phyloP scores from a whole-genome alignment of 1,140 invertebrate genomes.

The Drosophila ananassae region DNA sequence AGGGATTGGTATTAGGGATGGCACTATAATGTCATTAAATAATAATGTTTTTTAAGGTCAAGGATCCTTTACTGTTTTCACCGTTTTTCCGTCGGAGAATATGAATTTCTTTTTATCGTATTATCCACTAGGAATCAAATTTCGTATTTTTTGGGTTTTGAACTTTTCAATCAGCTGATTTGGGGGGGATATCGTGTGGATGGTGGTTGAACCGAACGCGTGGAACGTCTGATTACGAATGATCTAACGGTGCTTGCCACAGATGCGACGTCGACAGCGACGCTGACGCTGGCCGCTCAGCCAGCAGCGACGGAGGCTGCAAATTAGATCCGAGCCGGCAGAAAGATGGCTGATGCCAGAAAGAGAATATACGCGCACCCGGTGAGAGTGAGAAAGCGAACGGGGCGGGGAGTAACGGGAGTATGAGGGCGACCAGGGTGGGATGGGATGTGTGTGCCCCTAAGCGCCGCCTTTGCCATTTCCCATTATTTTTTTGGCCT shows the following conservation, averaged over 20 bases:
- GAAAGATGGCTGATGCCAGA: conserved; percentile 45
- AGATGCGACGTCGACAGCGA: conserved; percentile 58
- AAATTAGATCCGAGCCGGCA: conserved; percentile 58
- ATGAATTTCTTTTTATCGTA: neutral
- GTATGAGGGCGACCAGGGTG: conserved; percentile 1
- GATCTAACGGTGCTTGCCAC: conserved; percentile 65
- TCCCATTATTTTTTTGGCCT: conserved; percentile 65
- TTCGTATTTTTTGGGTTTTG: conserved; percentile 16
- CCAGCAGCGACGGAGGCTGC: conserved; percentile 11
- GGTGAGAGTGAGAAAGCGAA: neutral
- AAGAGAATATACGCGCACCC: conserved; percentile 42
- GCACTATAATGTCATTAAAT: neutral
- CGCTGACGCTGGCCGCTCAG: conserved; percentile 8
- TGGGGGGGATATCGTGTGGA: conserved; percentile 5
- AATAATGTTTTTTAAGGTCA: neutral
- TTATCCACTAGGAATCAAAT: conserved; percentile 10
- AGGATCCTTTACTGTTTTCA: neutral
- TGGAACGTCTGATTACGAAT: conserved; percentile 72
- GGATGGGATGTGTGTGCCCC: conserved; percentile 33
- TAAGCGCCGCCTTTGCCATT: conserved; percentile 78
- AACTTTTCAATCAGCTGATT: conserved; percentile 16
- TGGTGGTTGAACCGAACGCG: conserved; percentile 66
- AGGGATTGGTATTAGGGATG: neutral
- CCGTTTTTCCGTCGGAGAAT: conserved; percentile 6
- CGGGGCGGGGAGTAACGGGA: neutral